phyloP scores from a whole-genome alignment of 2,888 invertebrate genomes.

The Tetranychus piercei region DNA sequence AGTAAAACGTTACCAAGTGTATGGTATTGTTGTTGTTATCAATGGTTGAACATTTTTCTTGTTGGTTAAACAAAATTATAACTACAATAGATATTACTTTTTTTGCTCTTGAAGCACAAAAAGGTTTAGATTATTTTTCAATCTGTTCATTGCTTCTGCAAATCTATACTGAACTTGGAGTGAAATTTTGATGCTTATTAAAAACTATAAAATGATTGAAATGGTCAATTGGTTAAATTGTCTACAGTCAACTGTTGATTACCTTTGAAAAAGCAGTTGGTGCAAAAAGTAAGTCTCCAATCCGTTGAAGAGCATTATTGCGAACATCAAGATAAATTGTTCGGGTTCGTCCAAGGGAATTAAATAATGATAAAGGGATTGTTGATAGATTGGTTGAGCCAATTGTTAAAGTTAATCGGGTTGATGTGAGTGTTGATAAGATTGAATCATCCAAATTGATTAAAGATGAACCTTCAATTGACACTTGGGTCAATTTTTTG shows the following conservation, averaged over 20 bases:
- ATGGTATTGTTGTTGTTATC: no score
- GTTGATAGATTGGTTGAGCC: neutral
- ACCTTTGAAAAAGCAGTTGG: conserved; percentile 7
- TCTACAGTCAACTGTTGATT: neutral
- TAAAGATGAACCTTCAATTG: neutral
- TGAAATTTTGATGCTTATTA: neutral
- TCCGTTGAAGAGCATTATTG: neutral
- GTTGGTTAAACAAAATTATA: no score
- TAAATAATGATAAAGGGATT: neutral
- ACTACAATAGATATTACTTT: no score
- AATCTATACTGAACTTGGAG: neutral
- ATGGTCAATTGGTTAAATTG: neutral
- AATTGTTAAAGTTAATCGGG: neutral
- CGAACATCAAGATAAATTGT: conserved; percentile 7
- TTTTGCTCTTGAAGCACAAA: no score
- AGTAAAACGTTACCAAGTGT: no score
- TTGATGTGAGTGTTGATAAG: neutral
- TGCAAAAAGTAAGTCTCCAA: conserved; percentile 6
- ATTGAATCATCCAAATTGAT: neutral
- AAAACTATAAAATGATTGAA: neutral
- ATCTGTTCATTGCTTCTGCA: neutral
- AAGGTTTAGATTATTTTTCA: neutral
- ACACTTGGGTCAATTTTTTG: conserved; percentile 1
- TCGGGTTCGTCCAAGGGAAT: conserved; percentile 2
- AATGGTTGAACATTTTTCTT: no score